A percentile compares a stretch with the other conserved stretches of the same genome.
Evolutionary conservation across 2,797 vertebrate genomes (phyloP).

Genomic region (Simalia tracyae): DNA sequence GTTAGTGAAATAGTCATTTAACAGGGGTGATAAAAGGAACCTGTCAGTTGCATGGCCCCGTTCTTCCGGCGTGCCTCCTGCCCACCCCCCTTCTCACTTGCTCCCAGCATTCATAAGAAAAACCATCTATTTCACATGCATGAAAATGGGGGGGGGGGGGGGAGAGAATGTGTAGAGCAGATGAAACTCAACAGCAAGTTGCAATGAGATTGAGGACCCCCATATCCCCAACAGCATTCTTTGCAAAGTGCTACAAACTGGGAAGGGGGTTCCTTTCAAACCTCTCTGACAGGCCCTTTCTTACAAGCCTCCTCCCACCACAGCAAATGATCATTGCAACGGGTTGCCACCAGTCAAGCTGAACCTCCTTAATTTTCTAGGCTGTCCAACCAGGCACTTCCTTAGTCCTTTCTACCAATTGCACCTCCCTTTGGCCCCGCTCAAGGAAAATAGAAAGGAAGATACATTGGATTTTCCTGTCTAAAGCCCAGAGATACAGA

Average conservation of each 20-base stretch:
- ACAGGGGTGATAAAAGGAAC: neutral
- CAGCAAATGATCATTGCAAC: neutral
- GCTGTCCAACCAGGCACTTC: neutral
- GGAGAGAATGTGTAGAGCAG: neutral
- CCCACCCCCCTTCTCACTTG: rapidly evolving
- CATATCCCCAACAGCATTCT: neutral
- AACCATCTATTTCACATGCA: too few species aligned
- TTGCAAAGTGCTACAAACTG: neutral
- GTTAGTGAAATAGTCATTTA: conserved; percentile 51
- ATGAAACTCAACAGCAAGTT: neutral
- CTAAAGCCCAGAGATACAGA: neutral
- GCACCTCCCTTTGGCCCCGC: neutral
- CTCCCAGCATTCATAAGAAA: conserved; percentile 1
- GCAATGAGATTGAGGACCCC: neutral
- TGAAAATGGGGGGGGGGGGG: neutral
- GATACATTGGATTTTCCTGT: neutral
- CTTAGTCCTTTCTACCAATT: neutral
- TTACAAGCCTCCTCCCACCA: too few species aligned
- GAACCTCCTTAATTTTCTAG: neutral
- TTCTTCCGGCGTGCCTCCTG: neutral
- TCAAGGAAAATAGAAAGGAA: neutral
- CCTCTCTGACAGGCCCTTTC: neutral
- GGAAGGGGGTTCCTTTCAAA: neutral
- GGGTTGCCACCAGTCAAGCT: neutral
- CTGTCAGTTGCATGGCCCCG: rapidly evolving